Conservation (phyloP, 2,888 invertebrate species). For the Pristionchus japonicus region DNA sequence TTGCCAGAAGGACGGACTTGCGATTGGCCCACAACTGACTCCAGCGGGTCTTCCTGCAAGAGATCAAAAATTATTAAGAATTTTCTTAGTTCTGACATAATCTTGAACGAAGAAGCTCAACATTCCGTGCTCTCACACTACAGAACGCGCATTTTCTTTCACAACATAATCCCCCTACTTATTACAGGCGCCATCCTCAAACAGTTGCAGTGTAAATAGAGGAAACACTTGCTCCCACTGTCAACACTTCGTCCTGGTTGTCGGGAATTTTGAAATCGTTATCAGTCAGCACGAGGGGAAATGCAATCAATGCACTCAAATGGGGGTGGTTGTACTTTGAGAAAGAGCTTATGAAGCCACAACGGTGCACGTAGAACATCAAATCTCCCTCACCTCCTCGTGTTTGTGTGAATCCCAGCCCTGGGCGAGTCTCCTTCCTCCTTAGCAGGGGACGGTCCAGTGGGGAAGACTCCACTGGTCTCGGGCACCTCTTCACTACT, state of each 20-base stretch:
- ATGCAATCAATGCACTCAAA: too few species aligned
- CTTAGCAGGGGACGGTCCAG: conserved; percentile 23
- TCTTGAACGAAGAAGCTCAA: too few species aligned
- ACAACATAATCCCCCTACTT: background rate
- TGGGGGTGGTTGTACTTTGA: too few species aligned
- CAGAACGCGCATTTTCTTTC: background rate
- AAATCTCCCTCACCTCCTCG: background rate
- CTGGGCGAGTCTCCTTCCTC: conserved; percentile 40
- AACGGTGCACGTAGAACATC: too few species aligned
- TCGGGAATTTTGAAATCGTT: background rate
- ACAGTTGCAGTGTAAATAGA: background rate
- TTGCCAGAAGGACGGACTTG: conserved; percentile 34
- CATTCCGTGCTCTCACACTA: background rate
- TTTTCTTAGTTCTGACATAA: too few species aligned
- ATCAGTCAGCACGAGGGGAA: background rate
- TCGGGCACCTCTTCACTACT: background rate
- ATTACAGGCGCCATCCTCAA: background rate
- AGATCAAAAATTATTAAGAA: background rate
- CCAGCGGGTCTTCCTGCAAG: conserved; percentile 36
- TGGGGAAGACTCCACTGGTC: conserved; percentile 42
- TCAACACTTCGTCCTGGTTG: background rate
- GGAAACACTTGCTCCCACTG: background rate
- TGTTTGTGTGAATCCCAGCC: background rate
- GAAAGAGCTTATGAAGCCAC: too few species aligned
- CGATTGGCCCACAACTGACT: conserved; percentile 45